A percentile compares a stretch with the other conserved stretches of the same genome.
phyloP scores from a whole-genome alignment of 2,797 vertebrate species.

The Crenichthys baileyi region DNA sequence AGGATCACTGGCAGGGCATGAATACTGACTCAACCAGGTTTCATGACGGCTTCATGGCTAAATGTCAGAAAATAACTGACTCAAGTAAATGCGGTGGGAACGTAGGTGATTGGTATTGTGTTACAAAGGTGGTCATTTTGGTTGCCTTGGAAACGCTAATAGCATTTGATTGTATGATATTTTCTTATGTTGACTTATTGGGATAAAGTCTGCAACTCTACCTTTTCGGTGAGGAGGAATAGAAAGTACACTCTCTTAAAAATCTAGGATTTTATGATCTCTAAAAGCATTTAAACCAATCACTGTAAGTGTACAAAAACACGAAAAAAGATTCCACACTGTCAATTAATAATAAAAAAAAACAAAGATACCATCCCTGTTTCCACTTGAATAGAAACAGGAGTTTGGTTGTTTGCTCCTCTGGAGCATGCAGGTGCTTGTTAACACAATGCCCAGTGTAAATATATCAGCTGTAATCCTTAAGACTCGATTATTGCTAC shows the following conservation, averaged over 20 bases:
- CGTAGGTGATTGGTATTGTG: conserved; percentile 15
- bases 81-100: not conserved
- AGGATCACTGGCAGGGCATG: conserved; percentile 1
- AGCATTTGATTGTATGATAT: conserved; percentile 8
- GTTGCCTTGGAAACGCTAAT: conserved; percentile 35
- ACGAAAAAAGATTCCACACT: too few species aligned
- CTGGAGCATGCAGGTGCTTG: too few species aligned
- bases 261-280: not conserved
- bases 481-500: too few species aligned
- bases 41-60: conserved; percentile 19
- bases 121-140: conserved; percentile 13
- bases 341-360: too few species aligned
- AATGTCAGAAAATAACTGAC: conserved; percentile 18
- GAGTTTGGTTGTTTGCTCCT: too few species aligned
- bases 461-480: too few species aligned
- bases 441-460: too few species aligned
- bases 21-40: conserved; percentile 23
- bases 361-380: too few species aligned
- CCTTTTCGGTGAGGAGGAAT: not conserved
- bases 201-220: not conserved
- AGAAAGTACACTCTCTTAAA: not conserved
- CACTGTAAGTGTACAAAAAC: not conserved
- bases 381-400: too few species aligned
- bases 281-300: not conserved
- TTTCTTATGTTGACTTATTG: not conserved